Conservation (phyloP, 2,797 vertebrate species). For the Pteronotus mesoamericanus region DNA sequence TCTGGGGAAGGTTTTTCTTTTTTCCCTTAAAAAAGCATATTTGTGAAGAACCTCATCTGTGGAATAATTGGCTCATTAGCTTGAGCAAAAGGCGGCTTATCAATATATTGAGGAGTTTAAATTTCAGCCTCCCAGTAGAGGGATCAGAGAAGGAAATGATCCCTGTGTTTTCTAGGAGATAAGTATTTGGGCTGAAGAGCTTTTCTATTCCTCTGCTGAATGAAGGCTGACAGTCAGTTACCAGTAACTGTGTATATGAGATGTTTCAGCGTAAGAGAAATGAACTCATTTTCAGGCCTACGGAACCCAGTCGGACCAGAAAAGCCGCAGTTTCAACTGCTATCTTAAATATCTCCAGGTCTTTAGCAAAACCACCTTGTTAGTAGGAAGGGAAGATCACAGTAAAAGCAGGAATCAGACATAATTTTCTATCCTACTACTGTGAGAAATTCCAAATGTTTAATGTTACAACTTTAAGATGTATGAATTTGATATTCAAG, state of each 20-base stretch:
- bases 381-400: background rate
- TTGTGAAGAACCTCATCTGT: background rate
- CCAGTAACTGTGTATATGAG: background rate
- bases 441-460: background rate
- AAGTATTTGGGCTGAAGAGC: background rate
- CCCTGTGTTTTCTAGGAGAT: background rate
- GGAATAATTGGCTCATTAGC: background rate
- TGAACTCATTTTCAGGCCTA: background rate
- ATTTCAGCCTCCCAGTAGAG: background rate
- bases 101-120: background rate
- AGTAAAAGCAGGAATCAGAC: background rate
- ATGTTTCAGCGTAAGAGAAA: background rate
- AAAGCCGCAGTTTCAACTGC: background rate
- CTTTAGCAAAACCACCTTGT: background rate
- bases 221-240: background rate
- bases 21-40: background rate
- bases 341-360: background rate
- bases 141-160: background rate
- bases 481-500: background rate
- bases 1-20: background rate
- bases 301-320: background rate
- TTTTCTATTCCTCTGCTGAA: background rate
- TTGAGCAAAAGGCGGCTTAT: background rate
- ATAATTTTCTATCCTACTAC: background rate
- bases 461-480: background rate